Conservation (phyloP, 2,113 vertebrate genomes). For the Mus musculus region GRCm39 chr14:55637001-55637500, state of each 20-base stretch:
- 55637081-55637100: not conserved
- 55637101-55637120: not conserved
- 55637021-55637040: not conserved
- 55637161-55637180: not conserved
- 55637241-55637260: not conserved
- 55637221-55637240: not conserved
- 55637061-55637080: not conserved
- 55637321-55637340: not conserved
- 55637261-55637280: not conserved
- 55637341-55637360: not conserved
- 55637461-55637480: not conserved
- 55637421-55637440: not conserved
- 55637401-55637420: not conserved
- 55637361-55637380: not conserved
- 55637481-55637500: not conserved
- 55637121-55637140: not conserved
- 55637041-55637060: not conserved
- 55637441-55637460: not conserved
- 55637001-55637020: not conserved
- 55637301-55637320: not conserved
- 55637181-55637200: not conserved
- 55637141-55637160: not conserved
- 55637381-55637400: not conserved
- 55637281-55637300: not conserved
- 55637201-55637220: not conserved